Base-by-base conservation (phyloP, 2,797 vertebrate species). In the Gastrophryne carolinensis region DNA sequence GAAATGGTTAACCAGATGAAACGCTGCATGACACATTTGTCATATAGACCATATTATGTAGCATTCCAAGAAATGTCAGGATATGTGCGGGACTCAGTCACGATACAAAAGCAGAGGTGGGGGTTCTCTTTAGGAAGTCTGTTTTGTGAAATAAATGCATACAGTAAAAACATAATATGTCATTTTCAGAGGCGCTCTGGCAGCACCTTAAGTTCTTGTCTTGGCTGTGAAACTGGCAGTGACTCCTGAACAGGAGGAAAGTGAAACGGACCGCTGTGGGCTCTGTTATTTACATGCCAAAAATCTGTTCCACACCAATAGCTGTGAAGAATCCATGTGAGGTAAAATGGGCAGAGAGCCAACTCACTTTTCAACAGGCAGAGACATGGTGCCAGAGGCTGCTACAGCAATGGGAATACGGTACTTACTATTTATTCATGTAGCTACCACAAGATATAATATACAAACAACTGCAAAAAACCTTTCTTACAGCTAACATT, bases 211-310 rank as follows among this genome's bases (percentile, higher is more conserved):
- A 69, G 21, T 83, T 84, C 81, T 76, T 86, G 86, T 81, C 85
- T 83, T 82, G 75, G 69, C 81, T 85, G 84, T 69, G 83, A 84
- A 81, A 82, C 84, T 66, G 79, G 74, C 72, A 84, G 2, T 74
- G 63, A 65, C 81, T 83, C 79, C 81, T 65, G n/a, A 73, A 79
- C 65, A 85, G 84, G 84, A 64, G 23, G 80, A 72, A 75, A 68
- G 10, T 26, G 81, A 77, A 81, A 47, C 70, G 56, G 81, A 85
- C 29, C 67, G 68, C 60, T 82, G 79, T 82, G 83, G 66, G 68
- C 75, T 81, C 64, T 79, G 73, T 8, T 75, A 12, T 34, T 32
- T 35, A 34, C 54, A 79, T 79, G 80, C 27, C 0, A 23, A 81
- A 78, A 81, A 81, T 66, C 79, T 73, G 70, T 66, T 82, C 78